phyloP scores from a whole-genome alignment of 2,888 invertebrate genomes.

The Eupithecia inturbata region DNA sequence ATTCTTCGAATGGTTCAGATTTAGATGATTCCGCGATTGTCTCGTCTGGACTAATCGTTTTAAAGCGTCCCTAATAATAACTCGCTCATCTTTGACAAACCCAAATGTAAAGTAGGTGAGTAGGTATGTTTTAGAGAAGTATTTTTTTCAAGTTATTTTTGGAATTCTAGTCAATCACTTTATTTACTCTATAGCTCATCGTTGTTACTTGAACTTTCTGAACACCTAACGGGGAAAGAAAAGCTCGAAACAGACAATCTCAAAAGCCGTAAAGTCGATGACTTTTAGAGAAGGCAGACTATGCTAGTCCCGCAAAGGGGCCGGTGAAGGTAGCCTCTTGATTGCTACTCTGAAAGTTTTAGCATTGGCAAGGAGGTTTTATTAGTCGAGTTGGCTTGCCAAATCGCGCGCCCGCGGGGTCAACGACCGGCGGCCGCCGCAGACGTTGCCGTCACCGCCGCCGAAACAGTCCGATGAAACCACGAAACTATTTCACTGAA shows the following conservation, averaged over 20 bases:
- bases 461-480: constrained; percentile 59
- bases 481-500: constrained; percentile 83
- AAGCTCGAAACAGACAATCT: neutral
- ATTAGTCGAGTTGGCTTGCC: constrained; percentile 68
- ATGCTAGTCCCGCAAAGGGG: constrained; percentile 30
- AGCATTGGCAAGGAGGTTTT: constrained; percentile 53
- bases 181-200: neutral
- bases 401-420: constrained; percentile 75
- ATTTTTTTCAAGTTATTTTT: neutral
- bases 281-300: neutral
- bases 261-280: constrained; percentile 1
- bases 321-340: constrained; percentile 33
- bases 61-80: neutral
- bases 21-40: constrained; percentile 56
- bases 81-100: neutral
- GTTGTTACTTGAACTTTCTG: neutral
- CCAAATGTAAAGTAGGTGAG: neutral
- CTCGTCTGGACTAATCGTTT: constrained; percentile 57
- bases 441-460: constrained; percentile 81
- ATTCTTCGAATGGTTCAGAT: constrained; percentile 43
- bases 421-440: constrained; percentile 81
- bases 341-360: constrained; percentile 33
- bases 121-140: neutral
- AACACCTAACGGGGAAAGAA: neutral
- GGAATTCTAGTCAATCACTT: neutral